Evolutionary conservation across 1,140 invertebrate genomes (phyloP).

Genomic region (Octopus bimaculoides): DNA sequence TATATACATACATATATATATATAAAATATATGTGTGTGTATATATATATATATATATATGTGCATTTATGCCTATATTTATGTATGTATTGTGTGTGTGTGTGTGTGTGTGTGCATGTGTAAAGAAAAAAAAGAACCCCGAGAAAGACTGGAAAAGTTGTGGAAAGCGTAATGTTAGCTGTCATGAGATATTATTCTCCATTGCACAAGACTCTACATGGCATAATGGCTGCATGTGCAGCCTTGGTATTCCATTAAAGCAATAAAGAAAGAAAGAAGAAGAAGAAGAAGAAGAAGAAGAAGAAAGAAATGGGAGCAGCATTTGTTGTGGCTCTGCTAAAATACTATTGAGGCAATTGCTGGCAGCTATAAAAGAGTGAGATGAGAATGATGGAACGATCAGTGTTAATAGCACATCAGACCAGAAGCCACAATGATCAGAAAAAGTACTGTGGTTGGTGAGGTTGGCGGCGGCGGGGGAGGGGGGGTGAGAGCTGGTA

Average conservation of each 20-base stretch:
- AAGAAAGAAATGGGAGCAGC: not conserved
- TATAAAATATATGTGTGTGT: not conserved
- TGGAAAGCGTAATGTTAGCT: not conserved
- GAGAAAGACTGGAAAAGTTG: not conserved
- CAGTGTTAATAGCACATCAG: not conserved
- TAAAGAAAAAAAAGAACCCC: not conserved
- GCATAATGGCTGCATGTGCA: not conserved
- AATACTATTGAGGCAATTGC: not conserved
- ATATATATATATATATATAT: constrained; percentile 1
- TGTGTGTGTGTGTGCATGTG: constrained; percentile 8
- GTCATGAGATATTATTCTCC: not conserved
- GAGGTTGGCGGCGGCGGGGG: too few relatives aligned
- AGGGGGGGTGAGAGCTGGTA: too few relatives aligned
- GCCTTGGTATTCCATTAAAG: not conserved
- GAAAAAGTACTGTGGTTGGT: too few relatives aligned
- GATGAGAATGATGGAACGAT: not conserved
- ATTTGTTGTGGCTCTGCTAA: not conserved
- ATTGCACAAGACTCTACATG: not conserved
- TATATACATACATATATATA: not conserved
- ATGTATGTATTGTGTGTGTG: constrained; percentile 13
- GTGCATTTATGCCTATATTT: not conserved
- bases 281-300: too few relatives aligned
- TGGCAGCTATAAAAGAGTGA: not conserved
- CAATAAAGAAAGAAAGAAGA: not conserved
- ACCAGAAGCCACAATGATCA: not conserved